A percentile compares a stretch with the other conserved stretches of the same genome.
Evolutionary conservation across 2,113 vertebrate species (phyloP).

Genomic region (Melozone crissalis): DNA sequence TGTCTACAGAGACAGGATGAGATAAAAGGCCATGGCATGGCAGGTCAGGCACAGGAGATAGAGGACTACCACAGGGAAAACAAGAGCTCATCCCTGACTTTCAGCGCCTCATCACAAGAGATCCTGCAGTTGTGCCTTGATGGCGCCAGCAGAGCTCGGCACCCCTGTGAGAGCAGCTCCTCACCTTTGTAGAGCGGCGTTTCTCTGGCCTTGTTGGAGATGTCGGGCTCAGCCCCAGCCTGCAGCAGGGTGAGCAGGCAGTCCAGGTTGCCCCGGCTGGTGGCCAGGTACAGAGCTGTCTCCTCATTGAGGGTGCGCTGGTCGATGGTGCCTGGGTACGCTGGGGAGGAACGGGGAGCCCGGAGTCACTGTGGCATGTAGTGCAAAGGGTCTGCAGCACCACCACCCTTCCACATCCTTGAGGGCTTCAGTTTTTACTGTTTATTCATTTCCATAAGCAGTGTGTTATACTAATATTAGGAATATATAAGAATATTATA

Average conservation of each 20-base stretch:
- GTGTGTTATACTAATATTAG: background rate
- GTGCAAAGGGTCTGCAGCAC: background rate
- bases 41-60: background rate
- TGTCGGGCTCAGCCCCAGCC: constrained; percentile 82
- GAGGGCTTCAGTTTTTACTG: background rate
- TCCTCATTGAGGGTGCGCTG: constrained; percentile 83
- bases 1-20: background rate
- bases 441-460: background rate
- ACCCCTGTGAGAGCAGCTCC: background rate
- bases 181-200: constrained; percentile 91
- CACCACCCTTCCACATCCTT: background rate
- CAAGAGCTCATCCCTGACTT: background rate
- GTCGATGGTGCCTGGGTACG: constrained; percentile 82
- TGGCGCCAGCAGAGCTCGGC: background rate
- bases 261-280: constrained; percentile 69
- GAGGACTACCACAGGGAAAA: background rate
- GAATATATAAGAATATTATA: background rate
- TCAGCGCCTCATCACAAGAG: background rate
- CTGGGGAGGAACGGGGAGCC: constrained; percentile 51
- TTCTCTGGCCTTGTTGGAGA: constrained; percentile 83
- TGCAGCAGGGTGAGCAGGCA: constrained; percentile 83
- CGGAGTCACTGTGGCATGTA: background rate
- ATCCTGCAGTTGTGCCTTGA: background rate
- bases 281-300: constrained; percentile 83
- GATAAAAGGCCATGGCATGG: background rate